These are phyloP conservation scores for Drosophila macrospina DNA, from an alignment of 2,888 invertebrate species.

Conservation along the genomic window DNA sequence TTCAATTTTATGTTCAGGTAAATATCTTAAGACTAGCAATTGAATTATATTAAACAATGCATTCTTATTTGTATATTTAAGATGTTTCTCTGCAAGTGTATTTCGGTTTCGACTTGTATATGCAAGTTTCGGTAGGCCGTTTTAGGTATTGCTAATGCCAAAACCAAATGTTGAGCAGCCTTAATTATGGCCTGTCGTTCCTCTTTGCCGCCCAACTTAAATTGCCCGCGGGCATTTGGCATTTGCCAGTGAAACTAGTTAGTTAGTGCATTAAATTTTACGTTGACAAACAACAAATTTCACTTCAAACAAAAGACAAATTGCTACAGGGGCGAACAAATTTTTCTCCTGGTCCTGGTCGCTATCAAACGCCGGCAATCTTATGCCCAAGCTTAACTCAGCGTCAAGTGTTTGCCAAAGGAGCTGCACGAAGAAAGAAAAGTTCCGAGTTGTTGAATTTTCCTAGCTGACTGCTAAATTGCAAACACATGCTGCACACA, in stretches of 20 bases:
- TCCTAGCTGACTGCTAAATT: constrained; percentile 77
- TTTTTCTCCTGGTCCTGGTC: constrained; percentile 28
- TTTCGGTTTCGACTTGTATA: constrained; percentile 12
- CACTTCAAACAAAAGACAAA: constrained; percentile 81
- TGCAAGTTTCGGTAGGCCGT: not conserved
- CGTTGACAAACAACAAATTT: constrained; percentile 76
- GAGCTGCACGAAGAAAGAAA: constrained; percentile 34
- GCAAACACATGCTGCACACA: constrained; percentile 76
- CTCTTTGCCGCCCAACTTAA: constrained; percentile 1
- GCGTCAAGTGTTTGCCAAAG: constrained; percentile 75
- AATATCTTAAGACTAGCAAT: too few species aligned
- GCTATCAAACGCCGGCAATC: constrained; percentile 63
- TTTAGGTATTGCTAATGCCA: constrained; percentile 45
- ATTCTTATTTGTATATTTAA: not conserved
- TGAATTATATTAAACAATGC: too few species aligned
- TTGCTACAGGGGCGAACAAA: constrained; percentile 62
- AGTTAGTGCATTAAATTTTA: constrained; percentile 62
- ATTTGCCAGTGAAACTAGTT: constrained; percentile 53
- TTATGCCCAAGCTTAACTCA: constrained; percentile 50
- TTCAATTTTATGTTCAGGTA: too few species aligned
- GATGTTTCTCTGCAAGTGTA: constrained; percentile 19
- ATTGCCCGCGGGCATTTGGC: constrained; percentile 40
- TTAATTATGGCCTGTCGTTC: constrained; percentile 62
- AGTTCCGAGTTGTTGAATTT: constrained; percentile 67
- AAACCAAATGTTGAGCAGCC: constrained; percentile 57